These are phyloP conservation scores for Trichoplusia ni DNA, from an alignment of 1,140 invertebrate genomes.

Conservation along the genomic window DNA sequence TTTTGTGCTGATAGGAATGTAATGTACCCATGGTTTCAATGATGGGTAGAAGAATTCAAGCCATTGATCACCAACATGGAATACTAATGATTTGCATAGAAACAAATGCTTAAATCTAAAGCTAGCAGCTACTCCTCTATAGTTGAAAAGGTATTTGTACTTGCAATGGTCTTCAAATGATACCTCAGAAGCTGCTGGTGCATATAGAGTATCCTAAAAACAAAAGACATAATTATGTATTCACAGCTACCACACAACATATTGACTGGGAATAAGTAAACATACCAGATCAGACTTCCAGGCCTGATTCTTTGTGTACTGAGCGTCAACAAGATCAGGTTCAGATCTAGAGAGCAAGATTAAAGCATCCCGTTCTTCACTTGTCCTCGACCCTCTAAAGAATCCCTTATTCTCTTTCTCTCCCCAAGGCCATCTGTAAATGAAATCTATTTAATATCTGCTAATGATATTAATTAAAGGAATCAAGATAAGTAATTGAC, in stretches of 20 bases:
- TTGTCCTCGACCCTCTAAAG: conserved; percentile 97
- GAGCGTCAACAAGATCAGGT: conserved; percentile 93
- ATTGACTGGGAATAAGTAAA: no score
- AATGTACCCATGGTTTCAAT: conserved; percentile 98
- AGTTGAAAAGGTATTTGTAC: conserved; percentile 98
- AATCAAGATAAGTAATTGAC: background rate
- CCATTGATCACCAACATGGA: conserved; percentile 98
- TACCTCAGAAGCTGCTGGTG: conserved; percentile 92
- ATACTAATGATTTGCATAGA: conserved; percentile 96
- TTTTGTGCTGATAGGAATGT: conserved; percentile 91
- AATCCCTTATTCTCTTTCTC: conserved; percentile 90
- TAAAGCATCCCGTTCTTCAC: conserved; percentile 93
- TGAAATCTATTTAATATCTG: background rate
- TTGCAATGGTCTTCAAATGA: conserved; percentile 95
- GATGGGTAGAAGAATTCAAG: conserved; percentile 96
- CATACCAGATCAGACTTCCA: conserved; percentile 95
- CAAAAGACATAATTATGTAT: conserved; percentile 6
- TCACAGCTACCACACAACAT: no score
- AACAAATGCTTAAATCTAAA: conserved; percentile 99
- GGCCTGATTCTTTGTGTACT: conserved; percentile 99
- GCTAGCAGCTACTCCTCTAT: conserved; percentile 97
- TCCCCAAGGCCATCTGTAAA: conserved; percentile 86
- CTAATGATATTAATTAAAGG: no score
- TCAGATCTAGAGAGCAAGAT: conserved; percentile 90
- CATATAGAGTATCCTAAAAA: conserved; percentile 91